A percentile compares a stretch with the other conserved stretches of the same genome.
Conservation (phyloP, 2,113 vertebrate species). For the Empidonax traillii region DNA sequence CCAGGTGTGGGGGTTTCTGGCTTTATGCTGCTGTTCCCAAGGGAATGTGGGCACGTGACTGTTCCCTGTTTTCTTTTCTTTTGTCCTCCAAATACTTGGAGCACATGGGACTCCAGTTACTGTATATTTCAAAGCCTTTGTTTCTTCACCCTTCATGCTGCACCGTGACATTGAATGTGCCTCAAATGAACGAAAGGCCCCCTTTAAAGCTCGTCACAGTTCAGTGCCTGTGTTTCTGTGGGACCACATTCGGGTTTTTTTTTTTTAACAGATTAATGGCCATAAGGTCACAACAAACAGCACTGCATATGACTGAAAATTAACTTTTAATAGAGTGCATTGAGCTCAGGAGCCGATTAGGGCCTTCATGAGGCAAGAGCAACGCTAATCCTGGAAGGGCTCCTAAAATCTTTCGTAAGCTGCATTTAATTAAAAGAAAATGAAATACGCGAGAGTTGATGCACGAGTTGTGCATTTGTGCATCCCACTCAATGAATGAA, state of each 20-base stretch:
- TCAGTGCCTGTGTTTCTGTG: constrained; percentile 9
- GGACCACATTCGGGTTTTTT: background rate
- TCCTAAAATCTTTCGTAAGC: constrained; percentile 40
- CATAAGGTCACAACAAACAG: constrained; percentile 24
- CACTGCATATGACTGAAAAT: background rate
- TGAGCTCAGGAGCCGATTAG: background rate
- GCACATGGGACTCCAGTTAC: background rate
- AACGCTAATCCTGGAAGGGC: background rate
- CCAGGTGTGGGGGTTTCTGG: background rate
- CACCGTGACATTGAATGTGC: background rate
- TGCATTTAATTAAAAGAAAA: constrained; percentile 60
- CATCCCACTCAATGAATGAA: constrained; percentile 66
- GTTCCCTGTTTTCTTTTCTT: background rate
- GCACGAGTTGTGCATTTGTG: constrained; percentile 34
- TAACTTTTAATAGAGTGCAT: constrained; percentile 20
- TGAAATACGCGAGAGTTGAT: constrained; percentile 18
- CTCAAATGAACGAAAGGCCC: constrained; percentile 35
- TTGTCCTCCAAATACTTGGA: background rate
- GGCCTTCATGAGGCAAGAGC: background rate
- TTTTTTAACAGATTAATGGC: constrained; percentile 32
- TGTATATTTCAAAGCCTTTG: constrained; percentile 7
- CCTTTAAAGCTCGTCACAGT: background rate
- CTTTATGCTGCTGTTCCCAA: background rate
- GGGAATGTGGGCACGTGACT: background rate
- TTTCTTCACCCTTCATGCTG: background rate